Evolutionary conservation across 2,113 vertebrate species (phyloP).

Genomic region (Fulica atra): DNA sequence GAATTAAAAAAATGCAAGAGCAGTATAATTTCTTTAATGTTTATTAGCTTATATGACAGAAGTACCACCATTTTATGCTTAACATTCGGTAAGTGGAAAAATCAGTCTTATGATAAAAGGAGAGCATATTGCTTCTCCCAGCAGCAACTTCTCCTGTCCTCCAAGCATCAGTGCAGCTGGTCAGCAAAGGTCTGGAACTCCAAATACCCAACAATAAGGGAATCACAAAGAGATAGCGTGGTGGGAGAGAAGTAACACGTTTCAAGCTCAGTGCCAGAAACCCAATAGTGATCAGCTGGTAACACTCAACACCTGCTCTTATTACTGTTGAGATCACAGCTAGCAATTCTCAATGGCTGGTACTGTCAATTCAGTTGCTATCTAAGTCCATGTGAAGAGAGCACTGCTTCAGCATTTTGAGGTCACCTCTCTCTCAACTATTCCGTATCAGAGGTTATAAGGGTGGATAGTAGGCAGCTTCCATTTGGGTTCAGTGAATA

Average conservation of each 20-base stretch:
- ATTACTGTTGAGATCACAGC: background rate
- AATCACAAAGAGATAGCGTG: background rate
- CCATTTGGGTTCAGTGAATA: background rate
- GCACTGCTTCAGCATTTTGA: background rate
- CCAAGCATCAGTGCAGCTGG: background rate
- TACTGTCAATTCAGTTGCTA: background rate
- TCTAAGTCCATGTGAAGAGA: background rate
- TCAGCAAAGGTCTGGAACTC: background rate
- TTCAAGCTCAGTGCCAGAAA: background rate
- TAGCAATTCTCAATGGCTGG: background rate
- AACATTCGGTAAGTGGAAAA: background rate
- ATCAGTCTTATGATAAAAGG: background rate
- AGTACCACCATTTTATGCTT: rapidly evolving
- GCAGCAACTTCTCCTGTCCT: background rate
- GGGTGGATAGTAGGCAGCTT: background rate
- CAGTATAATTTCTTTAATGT: background rate
- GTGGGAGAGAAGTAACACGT: background rate
- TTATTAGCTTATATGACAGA: background rate
- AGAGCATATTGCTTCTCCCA: background rate
- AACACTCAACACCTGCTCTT: background rate
- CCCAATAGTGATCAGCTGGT: background rate
- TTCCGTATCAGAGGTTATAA: background rate
- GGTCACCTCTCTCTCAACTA: background rate
- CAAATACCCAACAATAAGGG: background rate
- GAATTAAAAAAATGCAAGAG: background rate